Evolutionary conservation across 2,888 invertebrate species (phyloP), one percentile per base, ranked within the genome.

Genomic region (Ctenicera cuprea): DNA sequence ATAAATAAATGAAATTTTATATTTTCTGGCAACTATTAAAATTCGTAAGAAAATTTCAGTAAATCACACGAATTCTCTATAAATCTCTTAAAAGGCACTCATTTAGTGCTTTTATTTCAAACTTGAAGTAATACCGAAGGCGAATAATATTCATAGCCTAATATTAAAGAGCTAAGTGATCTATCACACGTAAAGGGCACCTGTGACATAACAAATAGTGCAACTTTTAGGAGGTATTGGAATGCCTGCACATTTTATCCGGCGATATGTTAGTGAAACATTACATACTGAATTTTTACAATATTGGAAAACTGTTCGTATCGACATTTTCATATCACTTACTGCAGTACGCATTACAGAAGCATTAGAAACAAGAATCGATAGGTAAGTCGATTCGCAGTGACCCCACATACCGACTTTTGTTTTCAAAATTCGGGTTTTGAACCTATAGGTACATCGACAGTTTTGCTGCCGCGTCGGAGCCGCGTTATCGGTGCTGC

Each of bases 121-220:
- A 18, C 16, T 14, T 16, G 18, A 38, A 26, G 16, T 37, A 59
- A 59, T 38, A 18, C 38, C 11, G 18, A 12, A 59, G 16, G 14
- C 59, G 22, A 18, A 22, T 59, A 38, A 38, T 59, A 59, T 59
- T 59, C 59, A 22, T 38, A 59, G 59, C 20, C 18, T 59, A 59
- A 59, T 59, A 59, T 59, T 38, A 59, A 59, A 59, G 37, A 38
- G 59, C n/a, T n/a, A 11, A 33, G 38, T 59, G 59, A 59, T 59
- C 59, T 59, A 59, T 59, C 59, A 59, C 59, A 38, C 20, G 59
- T 59, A 59, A 20, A 59, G 3, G 59, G 18, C 59, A 59, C 59
- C 59, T 59, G 59, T 38, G 59, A n/a, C 38, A 38, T 59, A 59
- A 59, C 59, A 59, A 59, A 59, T 59, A 59, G 59, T 38, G 37